Percentiles rank a stretch among this genome's conserved stretches.
Evolutionary conservation across 2,113 vertebrate genomes (phyloP).

Genomic region (Esox niger): DNA sequence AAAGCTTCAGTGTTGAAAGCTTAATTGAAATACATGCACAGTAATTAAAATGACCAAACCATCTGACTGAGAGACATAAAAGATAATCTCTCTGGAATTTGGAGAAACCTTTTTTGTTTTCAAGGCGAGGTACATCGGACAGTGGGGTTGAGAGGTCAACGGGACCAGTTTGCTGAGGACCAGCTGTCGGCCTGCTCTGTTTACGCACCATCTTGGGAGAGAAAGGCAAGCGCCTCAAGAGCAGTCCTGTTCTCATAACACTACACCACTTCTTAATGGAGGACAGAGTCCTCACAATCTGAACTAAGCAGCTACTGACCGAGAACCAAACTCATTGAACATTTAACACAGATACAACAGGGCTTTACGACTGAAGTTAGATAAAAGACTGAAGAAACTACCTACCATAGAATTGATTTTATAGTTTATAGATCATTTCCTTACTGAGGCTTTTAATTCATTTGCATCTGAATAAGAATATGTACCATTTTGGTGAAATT

Average conservation of each 20-base stretch:
- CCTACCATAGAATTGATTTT: slow-evolving; percentile 41
- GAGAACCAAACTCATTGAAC: slow-evolving; percentile 54
- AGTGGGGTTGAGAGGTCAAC: slow-evolving; percentile 74
- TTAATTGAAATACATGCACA: no score
- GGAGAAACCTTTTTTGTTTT: slow-evolving; percentile 51
- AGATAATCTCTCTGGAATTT: slow-evolving; percentile 66
- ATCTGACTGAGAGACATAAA: slow-evolving; percentile 61
- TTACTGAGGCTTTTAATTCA: slow-evolving; percentile 34
- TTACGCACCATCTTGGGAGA: slow-evolving; percentile 67
- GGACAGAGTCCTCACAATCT: slow-evolving; percentile 50
- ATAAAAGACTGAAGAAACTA: slow-evolving; percentile 43
- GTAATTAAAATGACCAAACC: slow-evolving; percentile 5
- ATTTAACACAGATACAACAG: slow-evolving; percentile 33
- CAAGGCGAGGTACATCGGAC: slow-evolving; percentile 61
- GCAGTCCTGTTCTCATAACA: slow-evolving; percentile 68
- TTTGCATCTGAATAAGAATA: background rate
- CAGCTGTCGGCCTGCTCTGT: slow-evolving; percentile 70
- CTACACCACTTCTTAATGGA: slow-evolving; percentile 49
- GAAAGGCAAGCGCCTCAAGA: slow-evolving; percentile 67
- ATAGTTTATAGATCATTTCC: slow-evolving; percentile 9
- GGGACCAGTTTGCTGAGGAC: slow-evolving; percentile 73
- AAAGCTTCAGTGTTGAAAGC: slow-evolving; percentile 2
- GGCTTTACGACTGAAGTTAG: slow-evolving; percentile 46
- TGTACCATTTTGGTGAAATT: background rate
- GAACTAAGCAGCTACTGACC: slow-evolving; percentile 22